phyloP scores from a whole-genome alignment of 2,113 vertebrate species.

The Sinocyclocheilus maitianheensis region DNA sequence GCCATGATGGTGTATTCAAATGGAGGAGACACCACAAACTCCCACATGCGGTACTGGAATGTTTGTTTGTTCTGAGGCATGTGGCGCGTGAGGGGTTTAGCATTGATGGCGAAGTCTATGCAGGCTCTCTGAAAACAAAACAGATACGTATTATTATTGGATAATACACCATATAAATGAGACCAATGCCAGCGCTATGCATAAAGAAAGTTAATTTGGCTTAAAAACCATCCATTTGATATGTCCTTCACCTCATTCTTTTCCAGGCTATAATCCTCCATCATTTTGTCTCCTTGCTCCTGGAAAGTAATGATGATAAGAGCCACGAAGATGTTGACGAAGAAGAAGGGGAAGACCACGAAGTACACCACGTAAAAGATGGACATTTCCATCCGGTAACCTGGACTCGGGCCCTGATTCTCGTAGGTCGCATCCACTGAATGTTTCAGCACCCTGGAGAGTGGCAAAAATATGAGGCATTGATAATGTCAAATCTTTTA shows the following conservation, averaged over 20 bases:
- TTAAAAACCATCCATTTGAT: neutral
- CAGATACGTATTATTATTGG: neutral
- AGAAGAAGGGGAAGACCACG: too few species aligned
- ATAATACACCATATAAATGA: neutral
- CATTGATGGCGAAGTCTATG: conserved; percentile 96
- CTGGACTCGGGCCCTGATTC: conserved; percentile 95
- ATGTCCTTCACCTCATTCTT: conserved; percentile 88
- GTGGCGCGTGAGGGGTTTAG: conserved; percentile 91
- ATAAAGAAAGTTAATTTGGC: neutral
- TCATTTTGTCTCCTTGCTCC: conserved; percentile 98
- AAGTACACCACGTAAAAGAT: conserved; percentile 71
- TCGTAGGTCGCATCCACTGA: conserved; percentile 77
- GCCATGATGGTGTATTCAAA: conserved; percentile 99
- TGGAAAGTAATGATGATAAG: conserved; percentile 99
- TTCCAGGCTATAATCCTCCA: conserved; percentile 97
- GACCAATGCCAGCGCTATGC: neutral
- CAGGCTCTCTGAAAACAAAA: conserved; percentile 84
- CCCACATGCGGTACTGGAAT: conserved; percentile 97
- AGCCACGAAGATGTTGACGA: conserved; percentile 97
- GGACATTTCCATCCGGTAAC: conserved; percentile 98
- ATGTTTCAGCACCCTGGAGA: conserved; percentile 85
- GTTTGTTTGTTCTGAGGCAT: conserved; percentile 96
- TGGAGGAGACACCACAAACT: conserved; percentile 95
- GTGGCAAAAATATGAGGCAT: neutral
- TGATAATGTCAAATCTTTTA: neutral